These are phyloP conservation scores for Rutpela maculata DNA, from an alignment of 2,888 invertebrate species.

Conservation along the genomic window DNA sequence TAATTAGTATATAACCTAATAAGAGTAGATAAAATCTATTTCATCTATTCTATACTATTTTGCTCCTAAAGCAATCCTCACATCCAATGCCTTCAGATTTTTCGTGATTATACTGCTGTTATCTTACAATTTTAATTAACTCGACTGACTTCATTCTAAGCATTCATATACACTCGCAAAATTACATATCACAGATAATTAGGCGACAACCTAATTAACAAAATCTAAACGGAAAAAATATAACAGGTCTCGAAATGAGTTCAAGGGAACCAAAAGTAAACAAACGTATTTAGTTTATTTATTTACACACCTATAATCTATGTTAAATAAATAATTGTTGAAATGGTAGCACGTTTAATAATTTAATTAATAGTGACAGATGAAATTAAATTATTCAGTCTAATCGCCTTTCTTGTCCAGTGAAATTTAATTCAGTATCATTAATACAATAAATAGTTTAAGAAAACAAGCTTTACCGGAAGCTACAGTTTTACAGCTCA, in stretches of 20 bases:
- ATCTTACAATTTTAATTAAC: no score
- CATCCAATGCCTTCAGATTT: no score
- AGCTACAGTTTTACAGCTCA: background rate
- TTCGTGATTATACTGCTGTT: no score
- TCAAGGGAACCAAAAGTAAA: background rate
- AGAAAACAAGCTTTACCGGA: slow-evolving; percentile 13
- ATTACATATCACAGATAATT: no score
- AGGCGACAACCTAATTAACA: no score
- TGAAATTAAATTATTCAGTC: background rate
- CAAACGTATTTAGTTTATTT: background rate
- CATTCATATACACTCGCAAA: no score
- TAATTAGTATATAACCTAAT: no score
- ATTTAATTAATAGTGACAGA: background rate
- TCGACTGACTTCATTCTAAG: no score
- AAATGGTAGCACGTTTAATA: background rate
- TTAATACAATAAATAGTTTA: slow-evolving; percentile 10
- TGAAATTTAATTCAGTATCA: background rate
- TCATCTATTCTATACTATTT: no score
- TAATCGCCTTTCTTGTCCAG: background rate
- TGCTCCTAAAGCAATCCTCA: no score
- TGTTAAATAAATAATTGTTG: background rate
- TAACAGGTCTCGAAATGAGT: background rate
- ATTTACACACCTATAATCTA: background rate
- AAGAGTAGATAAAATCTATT: no score
- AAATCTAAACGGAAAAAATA: background rate